Evolutionary conservation across 2,113 vertebrate genomes (phyloP), one percentile per base, ranked within the genome.

Genomic region (Danionella cerebrum): DNA sequence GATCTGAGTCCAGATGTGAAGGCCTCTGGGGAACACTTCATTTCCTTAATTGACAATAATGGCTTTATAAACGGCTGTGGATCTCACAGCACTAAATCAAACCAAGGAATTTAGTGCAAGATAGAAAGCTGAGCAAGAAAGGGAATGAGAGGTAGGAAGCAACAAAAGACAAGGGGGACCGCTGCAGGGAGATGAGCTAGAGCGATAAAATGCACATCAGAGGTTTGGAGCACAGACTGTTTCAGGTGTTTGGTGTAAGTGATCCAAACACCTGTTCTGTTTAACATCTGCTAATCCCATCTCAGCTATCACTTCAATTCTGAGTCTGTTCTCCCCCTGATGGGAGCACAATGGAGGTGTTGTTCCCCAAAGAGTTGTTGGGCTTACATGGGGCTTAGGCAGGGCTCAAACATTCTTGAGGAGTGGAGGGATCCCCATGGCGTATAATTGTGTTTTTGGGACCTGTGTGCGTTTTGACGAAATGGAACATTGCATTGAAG

Each of bases 31-130:
- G 86, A 86, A 67, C 86, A 84, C 76, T 88, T 88, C 60, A 85
- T 88, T 89, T 87, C 81, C 79, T 83, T 88, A 88, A 88, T 85
- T 88, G 86, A 88, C 82, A 84, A 84, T 88, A 88, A 89, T 84
- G 85, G 78, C 83, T 88, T 87, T 85, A 85, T 87, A 87, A 88
- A 86, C 55, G 83, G 69, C 76, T 39, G 33, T 76, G 79, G 81
- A 67, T 80, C 82, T 87, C 79, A 82, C 78, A 84, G 52, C 55
- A 33, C 16, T 72, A 78, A 78, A 84, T 86, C 84, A 85, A 66
- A 53, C 47, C 63, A 69, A 79, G 80, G 80, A 84, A 81, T 82
- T 83, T 65, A 57, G 77, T 53, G 71, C 62, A 70, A 66, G 78
- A 79, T 74, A 52, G 69, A 76, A 63, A 76, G 70, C 79, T 36